Conservation (phyloP, 1,140 invertebrate genomes). For the Halyomorpha halys region DNA sequence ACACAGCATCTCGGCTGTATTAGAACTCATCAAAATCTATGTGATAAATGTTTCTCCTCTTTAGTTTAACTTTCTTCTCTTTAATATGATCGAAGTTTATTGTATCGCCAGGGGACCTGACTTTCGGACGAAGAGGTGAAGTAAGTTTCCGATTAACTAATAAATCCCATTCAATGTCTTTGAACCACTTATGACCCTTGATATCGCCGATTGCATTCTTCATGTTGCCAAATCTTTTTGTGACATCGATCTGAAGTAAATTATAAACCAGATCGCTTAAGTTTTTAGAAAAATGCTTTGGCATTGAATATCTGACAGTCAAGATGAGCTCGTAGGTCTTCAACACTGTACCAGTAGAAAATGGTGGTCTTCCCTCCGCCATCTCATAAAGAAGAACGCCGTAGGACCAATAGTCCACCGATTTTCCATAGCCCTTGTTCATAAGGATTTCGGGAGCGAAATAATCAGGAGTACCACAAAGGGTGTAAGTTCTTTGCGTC, state of each 20-base stretch:
- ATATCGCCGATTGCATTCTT: constrained; percentile 57
- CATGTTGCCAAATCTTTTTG: constrained; percentile 75
- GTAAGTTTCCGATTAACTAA: constrained; percentile 69
- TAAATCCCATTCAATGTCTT: constrained; percentile 69
- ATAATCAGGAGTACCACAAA: constrained; percentile 95
- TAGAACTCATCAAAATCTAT: too few species aligned
- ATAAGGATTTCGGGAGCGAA: constrained; percentile 89
- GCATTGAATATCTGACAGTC: constrained; percentile 58
- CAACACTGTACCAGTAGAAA: constrained; percentile 70
- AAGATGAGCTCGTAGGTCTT: constrained; percentile 86
- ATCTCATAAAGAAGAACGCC: constrained; percentile 81
- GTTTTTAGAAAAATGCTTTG: constrained; percentile 55
- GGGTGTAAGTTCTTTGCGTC: constrained; percentile 60
- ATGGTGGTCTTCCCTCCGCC: constrained; percentile 72
- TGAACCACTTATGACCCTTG: constrained; percentile 64
- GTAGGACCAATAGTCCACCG: constrained; percentile 95
- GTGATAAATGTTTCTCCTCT: too few species aligned
- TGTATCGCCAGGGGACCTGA: constrained; percentile 55
- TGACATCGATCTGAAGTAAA: constrained; percentile 56
- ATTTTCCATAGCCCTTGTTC: constrained; percentile 89
- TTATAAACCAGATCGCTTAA: constrained; percentile 79
- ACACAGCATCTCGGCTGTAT: too few species aligned
- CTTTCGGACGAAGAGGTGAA: constrained; percentile 66
- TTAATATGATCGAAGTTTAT: constrained; percentile 69
- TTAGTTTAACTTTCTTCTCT: constrained; percentile 38